These are phyloP conservation scores for Drosophila anomelani DNA, from an alignment of 2,888 invertebrate genomes.

Conservation along the genomic window DNA sequence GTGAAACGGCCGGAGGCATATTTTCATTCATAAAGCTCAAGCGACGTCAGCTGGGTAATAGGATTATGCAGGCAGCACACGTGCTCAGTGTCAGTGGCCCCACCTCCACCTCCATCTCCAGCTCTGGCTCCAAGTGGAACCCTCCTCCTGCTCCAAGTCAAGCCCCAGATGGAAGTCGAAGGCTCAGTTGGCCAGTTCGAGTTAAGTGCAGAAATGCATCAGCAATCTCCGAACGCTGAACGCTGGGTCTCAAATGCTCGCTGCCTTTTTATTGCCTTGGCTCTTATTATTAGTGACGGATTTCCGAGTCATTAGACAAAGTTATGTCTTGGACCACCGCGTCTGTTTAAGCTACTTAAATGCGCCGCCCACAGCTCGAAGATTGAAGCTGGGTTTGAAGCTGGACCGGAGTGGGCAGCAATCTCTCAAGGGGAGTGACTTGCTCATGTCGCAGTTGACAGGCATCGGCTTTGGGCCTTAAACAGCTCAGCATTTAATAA, in stretches of 20 bases:
- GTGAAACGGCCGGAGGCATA: constrained; percentile 21
- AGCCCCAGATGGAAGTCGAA: constrained; percentile 17
- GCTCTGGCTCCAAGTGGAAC: constrained; percentile 1
- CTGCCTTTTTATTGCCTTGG: constrained; percentile 73
- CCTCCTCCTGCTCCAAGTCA: constrained; percentile 2
- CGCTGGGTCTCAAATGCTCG: constrained; percentile 70
- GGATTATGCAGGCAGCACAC: constrained; percentile 73
- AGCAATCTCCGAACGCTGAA: constrained; percentile 44
- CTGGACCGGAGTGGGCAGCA: constrained; percentile 1
- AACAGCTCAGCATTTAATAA: constrained; percentile 76
- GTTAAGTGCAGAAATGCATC: constrained; percentile 65
- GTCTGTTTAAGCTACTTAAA: constrained; percentile 82
- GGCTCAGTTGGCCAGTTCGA: constrained; percentile 24
- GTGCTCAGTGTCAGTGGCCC: constrained; percentile 71
- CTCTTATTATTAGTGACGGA: constrained; percentile 83
- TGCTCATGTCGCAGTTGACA: constrained; percentile 76
- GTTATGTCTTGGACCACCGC: constrained; percentile 83
- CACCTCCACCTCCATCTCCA: neutral
- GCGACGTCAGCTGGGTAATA: constrained; percentile 70
- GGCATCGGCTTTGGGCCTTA: constrained; percentile 64
- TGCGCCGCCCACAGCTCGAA: constrained; percentile 61
- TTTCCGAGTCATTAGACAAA: constrained; percentile 84
- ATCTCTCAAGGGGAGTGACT: constrained; percentile 51
- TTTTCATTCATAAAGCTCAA: constrained; percentile 71
- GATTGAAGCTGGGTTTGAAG: constrained; percentile 6